phyloP scores from a whole-genome alignment of 2,888 invertebrate genomes.

The Agrotis segetum region DNA sequence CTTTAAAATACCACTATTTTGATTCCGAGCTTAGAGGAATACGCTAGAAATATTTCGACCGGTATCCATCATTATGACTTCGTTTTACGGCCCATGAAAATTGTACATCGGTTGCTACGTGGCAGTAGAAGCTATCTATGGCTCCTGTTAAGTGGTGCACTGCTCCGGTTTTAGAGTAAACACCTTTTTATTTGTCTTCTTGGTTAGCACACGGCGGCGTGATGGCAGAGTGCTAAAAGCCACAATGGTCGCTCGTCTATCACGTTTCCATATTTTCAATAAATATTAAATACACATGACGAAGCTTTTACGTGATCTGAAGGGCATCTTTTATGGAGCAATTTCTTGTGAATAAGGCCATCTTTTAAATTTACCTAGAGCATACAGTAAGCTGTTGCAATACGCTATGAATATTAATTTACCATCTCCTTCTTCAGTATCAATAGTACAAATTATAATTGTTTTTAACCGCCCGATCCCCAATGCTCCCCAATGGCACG shows the following conservation, averaged over 20 bases:
- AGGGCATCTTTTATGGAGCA: neutral
- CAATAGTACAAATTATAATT: too few species aligned
- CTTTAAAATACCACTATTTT: too few species aligned
- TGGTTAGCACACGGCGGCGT: conserved; percentile 63
- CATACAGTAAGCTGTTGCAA: neutral
- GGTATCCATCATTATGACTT: neutral
- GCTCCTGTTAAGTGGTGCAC: conserved; percentile 50
- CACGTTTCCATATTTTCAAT: conserved; percentile 40
- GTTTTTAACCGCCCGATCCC: too few species aligned
- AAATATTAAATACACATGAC: conserved; percentile 46
- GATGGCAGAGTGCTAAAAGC: conserved; percentile 70
- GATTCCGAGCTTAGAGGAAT: too few species aligned
- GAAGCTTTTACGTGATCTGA: conserved; percentile 6
- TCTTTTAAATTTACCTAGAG: neutral
- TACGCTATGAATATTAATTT: too few species aligned
- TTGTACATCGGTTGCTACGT: conserved; percentile 38
- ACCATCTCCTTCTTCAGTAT: too few species aligned
- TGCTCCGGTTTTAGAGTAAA: conserved; percentile 66
- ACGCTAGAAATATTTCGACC: neutral
- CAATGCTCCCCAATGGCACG: too few species aligned
- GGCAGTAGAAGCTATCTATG: conserved; percentile 12
- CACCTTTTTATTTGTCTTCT: conserved; percentile 63
- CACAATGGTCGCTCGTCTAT: conserved; percentile 49
- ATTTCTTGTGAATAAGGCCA: neutral
- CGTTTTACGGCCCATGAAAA: neutral